Evolutionary conservation across 1,140 invertebrate genomes (phyloP), one percentile per base, ranked within the genome.

Genomic region (Periplaneta americana): DNA sequence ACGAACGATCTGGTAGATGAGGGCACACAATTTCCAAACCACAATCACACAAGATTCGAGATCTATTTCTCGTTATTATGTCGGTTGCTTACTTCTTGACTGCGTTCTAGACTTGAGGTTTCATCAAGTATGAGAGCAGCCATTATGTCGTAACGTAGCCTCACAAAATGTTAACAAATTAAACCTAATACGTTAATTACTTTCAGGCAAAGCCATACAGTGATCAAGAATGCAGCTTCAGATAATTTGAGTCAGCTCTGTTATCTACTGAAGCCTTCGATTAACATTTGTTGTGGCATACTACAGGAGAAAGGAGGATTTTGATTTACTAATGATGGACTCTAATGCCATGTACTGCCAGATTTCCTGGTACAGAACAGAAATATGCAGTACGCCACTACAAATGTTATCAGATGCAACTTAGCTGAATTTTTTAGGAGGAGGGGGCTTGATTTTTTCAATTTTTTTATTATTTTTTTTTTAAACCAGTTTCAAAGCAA

Each of bases 241-340:
- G 17, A 76, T 35, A 28, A 31, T 34, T 34, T 78, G 22, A 28
- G 9, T 78, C 34, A 78, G 76, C 35, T 22, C n/a, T 78, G 76
- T 22, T 75, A 78, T 17, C 76, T 78, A 78, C n/a, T 31, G 28
- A 78, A 78, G n/a, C 34, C 76, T 78, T 34, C 13, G 34, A 37
- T 78, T 10, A 78, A 78, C 76, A 78, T 78, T 78, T 37, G 17
- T 78, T 78, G 76, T n/a, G 36, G 76, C 28, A 78, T 3, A 78
- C 28, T 78, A 34, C 76, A 75, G 9, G 33, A 34, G 33, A 22
- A 15, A 33, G 18, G 10, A 75, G 33, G 33, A 75, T 22, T 5
- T n/a, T 36, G 5, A 2, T 34, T n/a, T 36, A 22, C 74, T 32
- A 22, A 32, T 13, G 10, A 75, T 11, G 13, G 28, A 18, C 8